Percentiles rank a stretch among this genome's conserved stretches.
Evolutionary conservation across 2,113 vertebrate genomes (phyloP).

Genomic region (Coreoperca whiteheadi): DNA sequence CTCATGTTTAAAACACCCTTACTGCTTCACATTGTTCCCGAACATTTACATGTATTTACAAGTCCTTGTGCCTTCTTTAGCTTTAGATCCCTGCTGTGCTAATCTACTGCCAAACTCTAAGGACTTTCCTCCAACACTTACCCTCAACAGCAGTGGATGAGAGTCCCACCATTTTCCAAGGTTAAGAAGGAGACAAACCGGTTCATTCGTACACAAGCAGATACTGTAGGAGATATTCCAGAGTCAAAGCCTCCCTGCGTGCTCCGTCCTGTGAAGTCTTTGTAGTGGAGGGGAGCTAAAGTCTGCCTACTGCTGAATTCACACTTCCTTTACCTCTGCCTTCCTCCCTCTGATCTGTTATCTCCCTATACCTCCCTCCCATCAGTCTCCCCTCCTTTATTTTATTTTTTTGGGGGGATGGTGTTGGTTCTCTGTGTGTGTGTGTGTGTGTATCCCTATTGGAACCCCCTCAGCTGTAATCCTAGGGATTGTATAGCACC

Average conservation of each 20-base stretch:
- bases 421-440: constrained; percentile 33
- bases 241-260: constrained; percentile 40
- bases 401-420: constrained; percentile 22
- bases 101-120: background rate
- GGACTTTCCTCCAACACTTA: constrained; percentile 52
- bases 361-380: constrained; percentile 66
- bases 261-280: constrained; percentile 45
- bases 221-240: constrained; percentile 51
- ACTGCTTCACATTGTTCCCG: background rate
- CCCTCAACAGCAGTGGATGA: constrained; percentile 74
- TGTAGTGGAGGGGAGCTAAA: constrained; percentile 50
- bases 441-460: constrained; percentile 41
- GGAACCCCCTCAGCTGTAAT: constrained; percentile 73
- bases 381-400: constrained; percentile 54
- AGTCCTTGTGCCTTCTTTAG: background rate
- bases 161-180: constrained; percentile 76
- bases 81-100: background rate
- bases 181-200: constrained; percentile 12
- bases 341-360: constrained; percentile 79
- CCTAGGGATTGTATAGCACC: constrained; percentile 77
- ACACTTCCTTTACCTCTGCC: constrained; percentile 71
- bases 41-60: background rate
- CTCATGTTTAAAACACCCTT: constrained; percentile 1
- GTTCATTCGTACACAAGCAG: constrained; percentile 54
- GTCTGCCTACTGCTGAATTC: constrained; percentile 59